A percentile compares a stretch with the other conserved stretches of the same genome.
phyloP scores from a whole-genome alignment of 2,113 vertebrate species.

The Pteropus alecto region DNA sequence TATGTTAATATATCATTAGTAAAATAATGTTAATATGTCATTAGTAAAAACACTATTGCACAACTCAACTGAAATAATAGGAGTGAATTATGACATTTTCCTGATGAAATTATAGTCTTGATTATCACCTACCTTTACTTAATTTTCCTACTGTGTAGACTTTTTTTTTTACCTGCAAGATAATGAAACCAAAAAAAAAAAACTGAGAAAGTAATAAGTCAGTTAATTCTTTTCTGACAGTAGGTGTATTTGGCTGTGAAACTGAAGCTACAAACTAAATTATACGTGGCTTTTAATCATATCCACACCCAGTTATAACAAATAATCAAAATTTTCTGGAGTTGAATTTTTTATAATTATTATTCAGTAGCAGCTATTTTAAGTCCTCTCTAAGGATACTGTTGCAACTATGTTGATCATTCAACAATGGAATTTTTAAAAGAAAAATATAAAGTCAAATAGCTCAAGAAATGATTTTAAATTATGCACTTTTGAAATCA shows the following conservation, averaged over 20 bases:
- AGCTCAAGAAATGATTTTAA: not conserved
- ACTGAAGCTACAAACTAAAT: not conserved
- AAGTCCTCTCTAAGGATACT: not conserved
- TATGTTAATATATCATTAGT: not conserved
- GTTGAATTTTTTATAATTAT: not conserved
- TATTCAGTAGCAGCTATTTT: not conserved
- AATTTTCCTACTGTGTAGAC: not conserved
- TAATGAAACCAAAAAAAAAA: slow-evolving; percentile 27
- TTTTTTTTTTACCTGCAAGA: not conserved
- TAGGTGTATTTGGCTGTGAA: not conserved
- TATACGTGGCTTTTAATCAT: slow-evolving; percentile 1
- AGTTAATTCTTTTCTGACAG: not conserved
- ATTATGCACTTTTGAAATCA: not conserved
- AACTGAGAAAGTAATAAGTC: not conserved
- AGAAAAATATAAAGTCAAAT: not conserved
- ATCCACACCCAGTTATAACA: not conserved
- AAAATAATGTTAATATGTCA: not conserved
- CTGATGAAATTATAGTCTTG: not conserved
- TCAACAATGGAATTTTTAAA: not conserved
- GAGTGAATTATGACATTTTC: not conserved
- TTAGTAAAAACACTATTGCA: not conserved
- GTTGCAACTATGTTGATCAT: not conserved
- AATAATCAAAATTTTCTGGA: slow-evolving; percentile 1
- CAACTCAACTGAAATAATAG: not conserved
- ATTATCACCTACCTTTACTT: not conserved